phyloP scores from a whole-genome alignment of 2,113 vertebrate genomes.

The Hyperopisus bebe region DNA sequence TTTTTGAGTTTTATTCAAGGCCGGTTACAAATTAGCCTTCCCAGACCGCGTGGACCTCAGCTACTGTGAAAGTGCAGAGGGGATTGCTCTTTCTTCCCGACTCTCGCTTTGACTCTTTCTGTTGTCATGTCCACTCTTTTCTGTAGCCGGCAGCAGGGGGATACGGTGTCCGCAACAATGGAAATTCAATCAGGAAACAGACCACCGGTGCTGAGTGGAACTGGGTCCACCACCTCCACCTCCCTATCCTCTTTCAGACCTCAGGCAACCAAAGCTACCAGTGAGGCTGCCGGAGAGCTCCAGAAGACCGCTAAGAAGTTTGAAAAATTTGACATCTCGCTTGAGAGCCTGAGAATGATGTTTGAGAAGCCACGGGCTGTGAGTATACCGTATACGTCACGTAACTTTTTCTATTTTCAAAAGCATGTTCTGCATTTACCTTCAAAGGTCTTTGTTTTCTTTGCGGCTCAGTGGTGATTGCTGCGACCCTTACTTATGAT shows the following conservation, averaged over 20 bases:
- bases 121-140: constrained; percentile 43
- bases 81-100: background rate
- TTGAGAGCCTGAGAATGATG: constrained; percentile 63
- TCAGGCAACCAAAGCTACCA: constrained; percentile 42
- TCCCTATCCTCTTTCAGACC: constrained; percentile 30
- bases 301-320: constrained; percentile 52
- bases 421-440: background rate
- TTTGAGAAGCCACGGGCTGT: constrained; percentile 60
- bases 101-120: constrained; percentile 21
- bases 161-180: constrained; percentile 63
- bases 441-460: background rate
- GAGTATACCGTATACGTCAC: constrained; percentile 30
- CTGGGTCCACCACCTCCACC: constrained; percentile 39
- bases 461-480: background rate
- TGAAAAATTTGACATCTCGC: constrained; percentile 63
- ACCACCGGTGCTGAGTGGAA: constrained; percentile 46
- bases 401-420: background rate
- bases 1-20: constrained; percentile 7
- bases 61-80: constrained; percentile 26
- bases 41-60: background rate
- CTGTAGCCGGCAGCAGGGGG: constrained; percentile 19
- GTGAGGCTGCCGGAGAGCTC: constrained; percentile 46
- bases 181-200: constrained; percentile 70
- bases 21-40: background rate
- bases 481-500: background rate